Evolutionary conservation across 2,797 vertebrate genomes (phyloP).

Genomic region (Eospalax fontanierii): DNA sequence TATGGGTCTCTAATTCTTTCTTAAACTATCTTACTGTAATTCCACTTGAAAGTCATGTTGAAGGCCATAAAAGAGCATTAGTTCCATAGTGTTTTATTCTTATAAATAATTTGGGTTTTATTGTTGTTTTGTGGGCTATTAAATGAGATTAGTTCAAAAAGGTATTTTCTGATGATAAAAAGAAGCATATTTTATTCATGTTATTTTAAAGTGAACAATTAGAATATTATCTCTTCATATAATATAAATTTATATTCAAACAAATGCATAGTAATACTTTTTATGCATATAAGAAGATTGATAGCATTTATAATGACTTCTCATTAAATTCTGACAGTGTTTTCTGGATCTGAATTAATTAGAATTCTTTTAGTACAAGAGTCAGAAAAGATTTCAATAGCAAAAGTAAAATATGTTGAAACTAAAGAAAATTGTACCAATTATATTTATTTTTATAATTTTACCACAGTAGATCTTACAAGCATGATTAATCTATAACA

Average conservation of each 20-base stretch:
- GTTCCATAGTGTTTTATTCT: neutral
- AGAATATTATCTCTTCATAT: neutral
- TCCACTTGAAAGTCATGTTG: neutral
- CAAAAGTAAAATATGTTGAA: slow-evolving; percentile 46
- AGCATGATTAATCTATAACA: neutral
- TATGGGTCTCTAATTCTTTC: neutral
- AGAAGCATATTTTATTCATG: neutral
- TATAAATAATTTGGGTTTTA: neutral
- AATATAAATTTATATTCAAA: neutral
- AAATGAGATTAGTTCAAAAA: neutral
- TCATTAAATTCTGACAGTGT: neutral
- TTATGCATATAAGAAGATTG: neutral
- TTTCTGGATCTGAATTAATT: neutral
- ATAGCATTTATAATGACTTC: neutral
- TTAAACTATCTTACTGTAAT: neutral
- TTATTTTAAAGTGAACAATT: slow-evolving; percentile 5
- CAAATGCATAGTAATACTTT: neutral
- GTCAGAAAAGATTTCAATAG: slow-evolving; percentile 18
- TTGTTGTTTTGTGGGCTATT: neutral
- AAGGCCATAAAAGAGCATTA: neutral
- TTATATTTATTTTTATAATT: slow-evolving; percentile 35
- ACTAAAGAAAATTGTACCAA: slow-evolving; percentile 2
- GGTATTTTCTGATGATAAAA: neutral
- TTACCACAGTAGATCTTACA: slow-evolving; percentile 8
- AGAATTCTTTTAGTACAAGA: neutral